Evolutionary conservation across 2,797 vertebrate species (phyloP), one percentile per base, ranked within the genome.

Genomic region (Betta splendens): DNA sequence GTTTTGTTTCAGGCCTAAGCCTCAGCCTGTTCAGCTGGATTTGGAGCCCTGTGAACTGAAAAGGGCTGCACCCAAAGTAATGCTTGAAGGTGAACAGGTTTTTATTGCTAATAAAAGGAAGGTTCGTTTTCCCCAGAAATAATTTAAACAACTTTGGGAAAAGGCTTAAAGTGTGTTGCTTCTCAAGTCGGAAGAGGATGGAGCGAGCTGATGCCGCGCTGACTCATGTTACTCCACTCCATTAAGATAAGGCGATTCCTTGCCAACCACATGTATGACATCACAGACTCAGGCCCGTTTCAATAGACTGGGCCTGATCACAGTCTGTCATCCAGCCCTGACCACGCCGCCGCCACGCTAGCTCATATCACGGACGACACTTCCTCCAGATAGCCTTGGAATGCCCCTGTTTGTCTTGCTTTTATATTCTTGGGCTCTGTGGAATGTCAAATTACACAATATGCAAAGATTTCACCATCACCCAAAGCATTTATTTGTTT

Each of bases 371-470:
- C 62, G 69, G 79, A 52, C 62, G 69, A 79, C 43, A 82, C 88
- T 91, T 89, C 87, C 87, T 89, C 71, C 69, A 78, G 88, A 91
- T 90, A 87, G 77, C 70, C 28, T 48, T 77, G 78, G 87, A 64
- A 88, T 89, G 85, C 56, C 42, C 37, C 32, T 65, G 72, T 79
- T 81, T 79, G 63, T 75, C 60, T 73, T 59, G 31, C 56, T 71
- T 66, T 75, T 84, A 58, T 66, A 64, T 76, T 69, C 47, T 46
- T 9, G n/a, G 51, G 39, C 21, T 57, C 45, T 53, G 49, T 59
- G 75, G 64, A 83, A 85, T 80, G 71, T 59, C 33, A 55, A 50
- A 78, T 85, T 83, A 66, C 69, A 72, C 75, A 83, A 79, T 65
- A 44, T 36, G 53, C 51, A 28, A 66, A 57, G 45, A 78, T 77